Evolutionary conservation across 1,140 invertebrate genomes (phyloP).

Genomic region (Danaus melanippus): DNA sequence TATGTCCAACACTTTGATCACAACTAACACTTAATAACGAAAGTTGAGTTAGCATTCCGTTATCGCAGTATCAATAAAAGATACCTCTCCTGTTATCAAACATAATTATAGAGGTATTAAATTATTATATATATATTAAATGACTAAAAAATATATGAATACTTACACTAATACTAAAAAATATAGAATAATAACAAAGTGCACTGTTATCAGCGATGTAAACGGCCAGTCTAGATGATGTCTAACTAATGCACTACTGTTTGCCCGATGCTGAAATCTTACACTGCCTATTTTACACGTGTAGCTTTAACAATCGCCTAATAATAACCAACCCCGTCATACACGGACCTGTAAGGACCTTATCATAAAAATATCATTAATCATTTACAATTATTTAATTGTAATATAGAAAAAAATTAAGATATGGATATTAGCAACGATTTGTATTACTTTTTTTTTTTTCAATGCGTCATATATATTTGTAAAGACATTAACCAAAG

Average conservation of each 20-base stretch:
- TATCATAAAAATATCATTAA: constrained; percentile 1
- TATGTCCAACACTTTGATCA: constrained; percentile 1
- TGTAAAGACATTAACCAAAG: no score
- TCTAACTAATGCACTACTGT: constrained; percentile 12
- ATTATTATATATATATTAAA: constrained; percentile 17
- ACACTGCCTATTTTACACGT: constrained; percentile 35
- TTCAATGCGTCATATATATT: no score
- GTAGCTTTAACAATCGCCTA: constrained; percentile 27
- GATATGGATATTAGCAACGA: no score
- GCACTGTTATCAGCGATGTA: not conserved
- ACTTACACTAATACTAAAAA: no score
- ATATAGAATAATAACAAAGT: constrained; percentile 3
- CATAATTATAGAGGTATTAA: constrained; percentile 30
- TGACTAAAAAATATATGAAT: constrained; percentile 6
- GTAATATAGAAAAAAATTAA: not conserved
- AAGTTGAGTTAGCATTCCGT: constrained; percentile 29
- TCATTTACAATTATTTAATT: no score
- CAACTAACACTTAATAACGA: constrained; percentile 22
- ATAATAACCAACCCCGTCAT: constrained; percentile 19
- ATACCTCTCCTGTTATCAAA: constrained; percentile 54
- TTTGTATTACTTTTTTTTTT: no score
- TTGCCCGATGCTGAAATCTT: constrained; percentile 30
- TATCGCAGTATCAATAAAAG: constrained; percentile 63
- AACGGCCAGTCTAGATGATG: constrained; percentile 11
- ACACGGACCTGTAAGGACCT: not conserved